Conservation (phyloP, 2,113 vertebrate genomes). For the Gallinago media region DNA sequence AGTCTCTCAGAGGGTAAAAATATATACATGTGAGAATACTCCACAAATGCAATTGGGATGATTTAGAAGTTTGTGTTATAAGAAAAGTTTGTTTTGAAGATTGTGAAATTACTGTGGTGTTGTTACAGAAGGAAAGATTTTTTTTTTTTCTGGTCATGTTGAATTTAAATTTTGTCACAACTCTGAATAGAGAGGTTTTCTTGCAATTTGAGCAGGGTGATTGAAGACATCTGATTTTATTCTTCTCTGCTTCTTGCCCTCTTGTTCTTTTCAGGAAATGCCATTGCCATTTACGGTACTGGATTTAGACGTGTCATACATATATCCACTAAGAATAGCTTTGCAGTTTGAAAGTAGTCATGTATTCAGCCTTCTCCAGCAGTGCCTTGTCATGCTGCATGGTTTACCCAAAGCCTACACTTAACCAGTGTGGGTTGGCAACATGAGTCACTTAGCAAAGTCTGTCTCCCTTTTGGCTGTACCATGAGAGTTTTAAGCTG, state of each 20-base stretch:
- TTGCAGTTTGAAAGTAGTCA: background rate
- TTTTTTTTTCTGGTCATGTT: background rate
- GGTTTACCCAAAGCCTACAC: constrained; percentile 28
- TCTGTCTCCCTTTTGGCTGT: background rate
- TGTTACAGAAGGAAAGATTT: background rate
- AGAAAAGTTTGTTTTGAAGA: background rate
- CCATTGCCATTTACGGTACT: background rate
- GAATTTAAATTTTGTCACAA: background rate
- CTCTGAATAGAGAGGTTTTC: background rate
- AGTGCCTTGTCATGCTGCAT: background rate
- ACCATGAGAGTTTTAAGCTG: background rate
- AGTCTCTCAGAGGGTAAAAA: background rate
- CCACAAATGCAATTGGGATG: background rate
- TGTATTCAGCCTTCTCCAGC: background rate
- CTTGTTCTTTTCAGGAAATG: constrained; percentile 41
- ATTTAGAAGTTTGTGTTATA: background rate
- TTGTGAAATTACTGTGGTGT: background rate
- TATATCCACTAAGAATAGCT: constrained; percentile 9
- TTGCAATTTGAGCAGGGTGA: background rate
- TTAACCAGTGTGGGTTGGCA: constrained; percentile 47
- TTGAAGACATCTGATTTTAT: background rate
- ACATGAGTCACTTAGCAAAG: background rate
- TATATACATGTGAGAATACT: background rate
- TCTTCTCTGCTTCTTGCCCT: background rate
- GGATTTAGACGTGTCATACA: background rate